Evolutionary conservation across 2,113 vertebrate genomes (phyloP).

Genomic region (Odobenus rosmarus): DNA sequence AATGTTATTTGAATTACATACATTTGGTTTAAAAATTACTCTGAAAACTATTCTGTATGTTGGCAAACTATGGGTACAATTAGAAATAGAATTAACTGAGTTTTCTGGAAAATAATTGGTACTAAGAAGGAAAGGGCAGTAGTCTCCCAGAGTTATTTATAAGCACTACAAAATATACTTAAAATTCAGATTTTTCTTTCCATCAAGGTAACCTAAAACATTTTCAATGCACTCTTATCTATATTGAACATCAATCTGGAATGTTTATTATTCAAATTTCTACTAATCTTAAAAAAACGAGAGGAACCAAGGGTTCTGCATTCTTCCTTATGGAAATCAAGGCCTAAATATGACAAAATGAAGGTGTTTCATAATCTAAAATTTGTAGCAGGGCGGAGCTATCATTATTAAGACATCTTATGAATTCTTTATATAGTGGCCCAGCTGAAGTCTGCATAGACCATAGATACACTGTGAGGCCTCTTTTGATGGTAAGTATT

Average conservation of each 20-base stretch:
- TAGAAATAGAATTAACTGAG: background rate
- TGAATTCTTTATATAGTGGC: background rate
- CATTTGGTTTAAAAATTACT: background rate
- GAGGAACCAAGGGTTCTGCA: background rate
- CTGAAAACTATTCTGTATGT: background rate
- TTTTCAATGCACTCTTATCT: background rate
- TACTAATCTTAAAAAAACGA: background rate
- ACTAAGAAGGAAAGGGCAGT: background rate
- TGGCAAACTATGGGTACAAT: background rate
- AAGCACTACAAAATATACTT: background rate
- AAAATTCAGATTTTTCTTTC: conserved; percentile 8
- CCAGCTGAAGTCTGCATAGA: background rate
- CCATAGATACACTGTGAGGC: background rate
- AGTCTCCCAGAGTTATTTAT: background rate
- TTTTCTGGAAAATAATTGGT: background rate
- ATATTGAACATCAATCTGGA: background rate
- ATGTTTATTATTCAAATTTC: conserved; percentile 13
- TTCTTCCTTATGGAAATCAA: background rate
- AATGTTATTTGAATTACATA: background rate
- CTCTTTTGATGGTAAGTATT: background rate
- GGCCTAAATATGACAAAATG: background rate
- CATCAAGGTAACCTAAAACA: conserved; percentile 5
- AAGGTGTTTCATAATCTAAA: background rate
- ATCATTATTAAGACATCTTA: background rate
- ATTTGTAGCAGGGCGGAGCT: background rate